phyloP scores from a whole-genome alignment of 1,140 invertebrate genomes.

The Homarus americanus region DNA sequence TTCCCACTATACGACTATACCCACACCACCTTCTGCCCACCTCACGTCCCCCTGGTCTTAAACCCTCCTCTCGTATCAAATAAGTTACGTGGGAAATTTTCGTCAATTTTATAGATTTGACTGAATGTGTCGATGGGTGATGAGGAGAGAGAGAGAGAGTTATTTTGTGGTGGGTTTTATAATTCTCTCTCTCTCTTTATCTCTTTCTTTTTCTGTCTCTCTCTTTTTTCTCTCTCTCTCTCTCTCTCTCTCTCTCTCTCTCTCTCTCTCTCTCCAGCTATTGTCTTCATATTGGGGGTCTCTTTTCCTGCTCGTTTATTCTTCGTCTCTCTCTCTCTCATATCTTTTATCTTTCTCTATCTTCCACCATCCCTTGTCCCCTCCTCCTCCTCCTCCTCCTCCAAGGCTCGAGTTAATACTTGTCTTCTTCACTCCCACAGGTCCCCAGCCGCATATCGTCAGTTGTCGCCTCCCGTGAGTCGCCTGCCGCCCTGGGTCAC shows the following conservation, averaged over 20 bases:
- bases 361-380: neutral
- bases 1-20: no score
- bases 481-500: slow-evolving; percentile 47
- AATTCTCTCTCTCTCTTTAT: neutral
- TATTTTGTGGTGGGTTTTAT: neutral
- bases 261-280: no score
- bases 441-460: slow-evolving; percentile 36
- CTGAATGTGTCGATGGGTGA: no score
- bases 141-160: slow-evolving; percentile 18
- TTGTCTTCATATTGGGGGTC: no score
- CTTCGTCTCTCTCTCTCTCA: no score
- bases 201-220: neutral
- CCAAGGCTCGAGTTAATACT: neutral
- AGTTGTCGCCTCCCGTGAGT: slow-evolving; percentile 33
- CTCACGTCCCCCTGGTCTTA: no score
- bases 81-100: no score
- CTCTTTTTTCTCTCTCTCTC: neutral
- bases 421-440: slow-evolving; percentile 11
- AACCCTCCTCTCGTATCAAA: no score
- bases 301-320: no score
- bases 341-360: no score
- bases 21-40: no score
- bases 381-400: neutral
- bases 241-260: neutral
- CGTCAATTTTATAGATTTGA: no score